Percentiles rank a stretch among this genome's conserved stretches.
Evolutionary conservation across 2,888 invertebrate genomes (phyloP).

Genomic region (Calameuta idolon): DNA sequence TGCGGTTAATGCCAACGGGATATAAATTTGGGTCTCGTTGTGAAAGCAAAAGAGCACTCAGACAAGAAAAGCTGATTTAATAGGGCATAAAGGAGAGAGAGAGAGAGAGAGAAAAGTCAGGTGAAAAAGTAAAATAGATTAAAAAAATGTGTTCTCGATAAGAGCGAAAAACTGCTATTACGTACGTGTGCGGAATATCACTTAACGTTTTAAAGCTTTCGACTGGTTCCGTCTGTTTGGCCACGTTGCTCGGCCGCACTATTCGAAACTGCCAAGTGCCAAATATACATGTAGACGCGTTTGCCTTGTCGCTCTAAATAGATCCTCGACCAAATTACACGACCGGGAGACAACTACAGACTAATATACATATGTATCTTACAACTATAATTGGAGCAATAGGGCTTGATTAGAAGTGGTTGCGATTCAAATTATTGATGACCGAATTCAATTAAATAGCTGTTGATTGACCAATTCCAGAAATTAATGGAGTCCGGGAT

Average conservation of each 20-base stretch:
- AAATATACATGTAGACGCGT: constrained; percentile 31
- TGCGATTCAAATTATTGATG: neutral
- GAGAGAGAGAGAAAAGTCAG: neutral
- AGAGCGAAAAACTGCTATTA: neutral
- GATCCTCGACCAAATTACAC: neutral
- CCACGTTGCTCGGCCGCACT: constrained; percentile 23
- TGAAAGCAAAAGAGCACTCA: neutral
- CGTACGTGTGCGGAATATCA: neutral
- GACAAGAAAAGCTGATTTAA: neutral
- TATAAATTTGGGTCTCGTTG: neutral
- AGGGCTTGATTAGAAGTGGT: neutral
- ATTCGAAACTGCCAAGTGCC: constrained; percentile 43
- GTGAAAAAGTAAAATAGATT: neutral
- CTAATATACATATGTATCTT: neutral
- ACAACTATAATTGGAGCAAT: neutral
- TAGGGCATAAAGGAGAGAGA: neutral
- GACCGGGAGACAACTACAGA: neutral
- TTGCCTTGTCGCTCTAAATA: neutral
- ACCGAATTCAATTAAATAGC: neutral
- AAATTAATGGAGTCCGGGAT: neutral
- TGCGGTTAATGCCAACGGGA: neutral
- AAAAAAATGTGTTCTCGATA: neutral
- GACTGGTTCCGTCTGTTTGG: neutral
- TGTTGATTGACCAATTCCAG: neutral
- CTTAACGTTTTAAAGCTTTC: neutral